These are phyloP conservation scores for Chloroceryle inda DNA, from an alignment of 2,797 vertebrate genomes.

Conservation along the genomic window DNA sequence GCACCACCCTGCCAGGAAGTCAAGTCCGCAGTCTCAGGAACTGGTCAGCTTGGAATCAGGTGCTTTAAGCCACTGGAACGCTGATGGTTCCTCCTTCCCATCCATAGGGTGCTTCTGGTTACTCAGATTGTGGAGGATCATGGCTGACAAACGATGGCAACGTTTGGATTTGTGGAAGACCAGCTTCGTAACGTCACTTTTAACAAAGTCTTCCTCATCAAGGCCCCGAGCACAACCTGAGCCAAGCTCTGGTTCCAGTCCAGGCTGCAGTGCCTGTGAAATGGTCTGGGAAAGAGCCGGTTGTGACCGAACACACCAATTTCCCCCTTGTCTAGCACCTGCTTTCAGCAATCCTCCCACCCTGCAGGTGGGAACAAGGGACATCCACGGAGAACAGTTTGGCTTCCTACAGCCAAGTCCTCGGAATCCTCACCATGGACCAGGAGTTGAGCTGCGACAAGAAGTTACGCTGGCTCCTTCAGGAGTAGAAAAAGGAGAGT, in stretches of 20 bases:
- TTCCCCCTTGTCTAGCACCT: neutral
- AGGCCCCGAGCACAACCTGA: neutral
- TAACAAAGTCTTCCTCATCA: neutral
- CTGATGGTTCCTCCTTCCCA: neutral
- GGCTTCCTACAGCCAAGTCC: neutral
- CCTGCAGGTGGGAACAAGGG: neutral
- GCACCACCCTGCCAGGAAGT: too few species aligned
- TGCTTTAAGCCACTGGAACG: neutral
- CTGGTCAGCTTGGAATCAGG: neutral
- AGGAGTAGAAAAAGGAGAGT: neutral
- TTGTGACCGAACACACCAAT: neutral
- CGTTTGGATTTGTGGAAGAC: neutral
- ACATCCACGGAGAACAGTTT: neutral
- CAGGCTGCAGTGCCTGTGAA: neutral
- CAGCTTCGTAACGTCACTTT: neutral
- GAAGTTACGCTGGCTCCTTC: neutral
- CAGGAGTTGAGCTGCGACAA: neutral
- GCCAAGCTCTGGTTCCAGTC: neutral
- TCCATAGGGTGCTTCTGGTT: neutral
- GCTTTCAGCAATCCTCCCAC: neutral
- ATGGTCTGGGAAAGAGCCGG: neutral
- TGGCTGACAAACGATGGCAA: neutral
- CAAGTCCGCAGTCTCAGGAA: too few species aligned
- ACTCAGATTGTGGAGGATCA: neutral
- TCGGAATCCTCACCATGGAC: neutral